Evolutionary conservation across 2,888 invertebrate genomes (phyloP).

Genomic region (Spialia ferax): DNA sequence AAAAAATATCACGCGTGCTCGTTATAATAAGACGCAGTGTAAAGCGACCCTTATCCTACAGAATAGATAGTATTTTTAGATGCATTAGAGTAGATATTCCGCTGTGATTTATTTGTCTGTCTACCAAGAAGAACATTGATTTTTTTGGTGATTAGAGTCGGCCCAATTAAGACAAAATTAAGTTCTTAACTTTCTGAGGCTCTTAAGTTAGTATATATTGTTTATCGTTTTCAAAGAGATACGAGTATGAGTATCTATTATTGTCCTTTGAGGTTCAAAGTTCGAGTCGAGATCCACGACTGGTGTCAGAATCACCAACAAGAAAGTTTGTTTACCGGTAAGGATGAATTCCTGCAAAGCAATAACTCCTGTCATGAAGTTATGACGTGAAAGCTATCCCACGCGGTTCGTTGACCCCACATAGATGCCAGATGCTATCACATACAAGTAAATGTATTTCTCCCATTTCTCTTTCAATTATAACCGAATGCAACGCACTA

Average conservation of each 20-base stretch:
- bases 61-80: background rate
- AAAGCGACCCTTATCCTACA: background rate
- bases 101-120: background rate
- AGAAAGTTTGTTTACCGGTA: slow-evolving; percentile 18
- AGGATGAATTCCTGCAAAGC: slow-evolving; percentile 31
- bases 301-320: slow-evolving; percentile 1
- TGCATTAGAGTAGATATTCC: background rate
- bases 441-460: slow-evolving; percentile 49
- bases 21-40: background rate
- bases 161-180: background rate
- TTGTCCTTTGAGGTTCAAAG: slow-evolving; percentile 16
- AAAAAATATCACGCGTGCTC: background rate
- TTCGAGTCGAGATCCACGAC: slow-evolving; percentile 19
- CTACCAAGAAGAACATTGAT: background rate
- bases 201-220: background rate
- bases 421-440: slow-evolving; percentile 46
- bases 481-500: slow-evolving; percentile 53
- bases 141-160: background rate
- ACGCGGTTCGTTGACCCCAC: slow-evolving; percentile 47
- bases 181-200: background rate
- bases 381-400: slow-evolving; percentile 39
- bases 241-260: background rate
- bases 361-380: slow-evolving; percentile 31
- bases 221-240: slow-evolving; percentile 2
- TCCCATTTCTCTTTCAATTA: slow-evolving; percentile 55